Conservation (phyloP, 2,797 vertebrate genomes). For the Smutsia temminckii region DNA sequence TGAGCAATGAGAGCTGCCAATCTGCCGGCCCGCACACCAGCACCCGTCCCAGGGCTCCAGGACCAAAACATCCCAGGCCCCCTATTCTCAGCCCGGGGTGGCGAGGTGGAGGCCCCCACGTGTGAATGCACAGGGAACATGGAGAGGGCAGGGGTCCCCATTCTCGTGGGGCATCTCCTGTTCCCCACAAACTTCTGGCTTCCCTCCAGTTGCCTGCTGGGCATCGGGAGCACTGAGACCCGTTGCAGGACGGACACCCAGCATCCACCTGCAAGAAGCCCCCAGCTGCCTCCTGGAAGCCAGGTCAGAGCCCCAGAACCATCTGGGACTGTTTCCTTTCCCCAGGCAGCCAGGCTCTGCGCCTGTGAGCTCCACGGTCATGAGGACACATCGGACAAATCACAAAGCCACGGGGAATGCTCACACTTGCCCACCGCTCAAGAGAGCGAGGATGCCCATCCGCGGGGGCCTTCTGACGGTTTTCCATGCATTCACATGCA, state of each 20-base stretch:
- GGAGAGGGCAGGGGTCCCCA: not conserved
- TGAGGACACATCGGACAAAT: not conserved
- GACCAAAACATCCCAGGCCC: not conserved
- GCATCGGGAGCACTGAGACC: rapidly evolving
- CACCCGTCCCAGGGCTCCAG: not conserved
- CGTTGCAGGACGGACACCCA: rapidly evolving
- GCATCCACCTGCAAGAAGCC: not conserved
- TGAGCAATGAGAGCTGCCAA: rapidly evolving
- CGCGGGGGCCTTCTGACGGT: rapidly evolving
- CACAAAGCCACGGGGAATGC: rapidly evolving
- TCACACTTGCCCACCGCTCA: rapidly evolving
- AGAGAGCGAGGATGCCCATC: rapidly evolving
- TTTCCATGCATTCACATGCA: rapidly evolving
- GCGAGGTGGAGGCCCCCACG: rapidly evolving
- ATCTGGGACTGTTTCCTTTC: not conserved
- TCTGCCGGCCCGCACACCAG: too few relatives aligned
- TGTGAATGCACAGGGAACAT: not conserved
- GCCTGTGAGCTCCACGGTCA: rapidly evolving
- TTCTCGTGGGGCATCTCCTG: rapidly evolving
- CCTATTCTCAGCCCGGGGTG: not conserved
- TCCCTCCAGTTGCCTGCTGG: not conserved
- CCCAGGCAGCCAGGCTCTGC: rapidly evolving
- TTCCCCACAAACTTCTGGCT: not conserved
- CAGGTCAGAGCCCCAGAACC: not conserved
- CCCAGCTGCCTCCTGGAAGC: not conserved